Conservation (phyloP, 2,888 invertebrate genomes). For the Idaea straminata region DNA sequence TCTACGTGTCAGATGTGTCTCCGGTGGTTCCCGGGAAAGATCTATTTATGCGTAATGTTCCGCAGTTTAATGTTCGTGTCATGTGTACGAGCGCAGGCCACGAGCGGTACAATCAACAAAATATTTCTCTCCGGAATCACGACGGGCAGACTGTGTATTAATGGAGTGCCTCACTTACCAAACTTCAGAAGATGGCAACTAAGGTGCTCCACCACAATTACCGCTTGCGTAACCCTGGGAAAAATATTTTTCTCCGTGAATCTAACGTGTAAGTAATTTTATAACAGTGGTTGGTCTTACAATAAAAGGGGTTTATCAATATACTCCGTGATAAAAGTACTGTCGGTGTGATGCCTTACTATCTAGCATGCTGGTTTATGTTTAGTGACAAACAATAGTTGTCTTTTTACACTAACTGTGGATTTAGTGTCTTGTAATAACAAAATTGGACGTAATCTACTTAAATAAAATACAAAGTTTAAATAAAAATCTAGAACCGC, state of each 20-base stretch:
- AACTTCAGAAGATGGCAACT: constrained; percentile 80
- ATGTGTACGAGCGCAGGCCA: constrained; percentile 61
- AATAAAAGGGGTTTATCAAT: constrained; percentile 46
- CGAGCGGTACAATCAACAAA: constrained; percentile 78
- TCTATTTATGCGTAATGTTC: constrained; percentile 78
- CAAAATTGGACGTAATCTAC: constrained; percentile 54
- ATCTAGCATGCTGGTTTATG: constrained; percentile 66
- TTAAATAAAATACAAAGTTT: constrained; percentile 41
- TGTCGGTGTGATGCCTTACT: constrained; percentile 62
- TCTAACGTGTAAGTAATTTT: constrained; percentile 78
- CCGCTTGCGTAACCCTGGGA: constrained; percentile 81
- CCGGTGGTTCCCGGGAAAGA: constrained; percentile 79
- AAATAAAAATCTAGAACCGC: constrained; percentile 68
- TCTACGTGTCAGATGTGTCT: constrained; percentile 71
- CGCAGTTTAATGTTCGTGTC: constrained; percentile 69
- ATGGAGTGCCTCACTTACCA: constrained; percentile 81
- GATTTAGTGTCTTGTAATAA: constrained; percentile 48
- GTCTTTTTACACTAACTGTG: constrained; percentile 48
- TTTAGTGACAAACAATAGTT: constrained; percentile 52
- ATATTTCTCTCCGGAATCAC: constrained; percentile 81
- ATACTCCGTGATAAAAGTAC: constrained; percentile 55
- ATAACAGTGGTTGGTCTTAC: constrained; percentile 72
- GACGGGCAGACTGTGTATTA: constrained; percentile 76
- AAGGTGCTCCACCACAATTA: constrained; percentile 80
- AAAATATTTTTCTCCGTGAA: constrained; percentile 81